Base-by-base conservation (phyloP, 2,888 invertebrate genomes). In the Uloborus plumipes region DNA sequence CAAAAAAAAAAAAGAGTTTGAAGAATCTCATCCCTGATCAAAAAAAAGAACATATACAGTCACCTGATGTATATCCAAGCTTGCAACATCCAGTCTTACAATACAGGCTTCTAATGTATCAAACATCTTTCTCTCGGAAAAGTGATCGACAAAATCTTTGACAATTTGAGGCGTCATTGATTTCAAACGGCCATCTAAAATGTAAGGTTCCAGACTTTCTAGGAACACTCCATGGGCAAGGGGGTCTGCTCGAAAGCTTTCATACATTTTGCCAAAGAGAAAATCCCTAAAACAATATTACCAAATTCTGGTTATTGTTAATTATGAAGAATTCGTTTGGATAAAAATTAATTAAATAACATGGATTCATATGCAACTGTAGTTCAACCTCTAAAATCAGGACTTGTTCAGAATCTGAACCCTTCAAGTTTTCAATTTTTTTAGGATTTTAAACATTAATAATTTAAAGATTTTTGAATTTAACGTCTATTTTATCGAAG, bases 11-110 rank as follows among this genome's bases (percentile, higher is more conserved):
- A n/a, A n/a, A n/a, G n/a, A n/a, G n/a, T n/a, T n/a, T n/a, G n/a
- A n/a, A n/a, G n/a, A n/a, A n/a, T n/a, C n/a, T n/a, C n/a, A n/a
- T n/a, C n/a, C n/a, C n/a, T n/a, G n/a, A n/a, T n/a, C n/a, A n/a
- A n/a, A n/a, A n/a, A n/a, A n/a, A n/a, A n/a, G n/a, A n/a, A n/a
- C n/a, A n/a, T 26, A 3, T 4, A 39, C 9, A 39, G 11, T 47
- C 77, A 90, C 92, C 89, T 94, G 94, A 89, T 95, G 93, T 22
- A 95, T 91, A 89, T 95, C 95, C 74, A 95, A 89, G 85, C 93
- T 94, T 66, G 91, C 91, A 86, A 95, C 92, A 85, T 94, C 93
- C 84, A 95, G 89, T 85, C 93, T 93, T 9, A 94, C 91, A 69
- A 95, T 91, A 76, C 94, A 92, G 50, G 92, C 91, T 88, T 95